A percentile compares a stretch with the other conserved stretches of the same genome.
Conservation (phyloP, 2,113 vertebrate genomes). For the Oreochromis spilurus region DNA sequence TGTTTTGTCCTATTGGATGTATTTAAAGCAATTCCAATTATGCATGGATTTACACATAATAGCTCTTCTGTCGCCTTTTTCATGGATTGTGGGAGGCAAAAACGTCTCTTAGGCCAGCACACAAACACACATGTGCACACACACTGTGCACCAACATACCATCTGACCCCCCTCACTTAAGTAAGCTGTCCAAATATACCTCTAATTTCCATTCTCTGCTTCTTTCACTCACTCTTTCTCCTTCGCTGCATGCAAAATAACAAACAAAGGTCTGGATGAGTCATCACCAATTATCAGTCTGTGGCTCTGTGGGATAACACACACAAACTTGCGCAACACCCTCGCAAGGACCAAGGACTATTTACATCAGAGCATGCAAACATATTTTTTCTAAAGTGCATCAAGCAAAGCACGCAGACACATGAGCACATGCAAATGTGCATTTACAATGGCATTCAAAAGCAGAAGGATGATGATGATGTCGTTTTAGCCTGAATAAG, state of each 20-base stretch:
- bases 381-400: background rate
- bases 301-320: background rate
- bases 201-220: background rate
- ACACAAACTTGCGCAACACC: background rate
- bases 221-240: background rate
- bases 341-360: background rate
- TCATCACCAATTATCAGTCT: constrained; percentile 43
- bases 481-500: fast-evolving
- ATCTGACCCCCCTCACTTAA: background rate
- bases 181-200: background rate
- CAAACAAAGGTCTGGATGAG: constrained; percentile 38
- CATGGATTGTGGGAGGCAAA: background rate
- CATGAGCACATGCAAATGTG: background rate
- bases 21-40: background rate
- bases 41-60: background rate
- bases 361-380: background rate
- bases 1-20: background rate
- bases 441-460: background rate
- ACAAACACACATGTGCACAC: background rate
- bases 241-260: constrained; percentile 2
- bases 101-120: background rate
- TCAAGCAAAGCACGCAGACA: background rate
- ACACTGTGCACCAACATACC: background rate
- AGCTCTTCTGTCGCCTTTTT: background rate
- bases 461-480: background rate